phyloP scores from a whole-genome alignment of 2,888 invertebrate genomes.

The Daptonema setosum region DNA sequence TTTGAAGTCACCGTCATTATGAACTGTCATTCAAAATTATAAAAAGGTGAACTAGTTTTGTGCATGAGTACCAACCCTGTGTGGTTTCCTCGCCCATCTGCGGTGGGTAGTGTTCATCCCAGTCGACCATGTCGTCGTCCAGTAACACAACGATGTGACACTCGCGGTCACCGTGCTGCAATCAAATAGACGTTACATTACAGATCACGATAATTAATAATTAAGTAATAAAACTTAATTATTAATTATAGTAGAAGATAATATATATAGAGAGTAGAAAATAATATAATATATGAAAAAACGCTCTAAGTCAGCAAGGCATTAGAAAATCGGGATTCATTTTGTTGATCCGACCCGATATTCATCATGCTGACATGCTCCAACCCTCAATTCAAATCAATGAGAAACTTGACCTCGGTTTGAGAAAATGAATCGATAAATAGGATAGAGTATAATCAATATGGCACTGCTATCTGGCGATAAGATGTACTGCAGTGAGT shows the following conservation, averaged over 20 bases:
- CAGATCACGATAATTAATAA: neutral
- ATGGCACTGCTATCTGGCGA: no score
- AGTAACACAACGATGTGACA: slow-evolving; percentile 85
- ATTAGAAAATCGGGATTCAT: no score
- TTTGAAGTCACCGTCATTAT: neutral
- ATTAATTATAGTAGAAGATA: neutral
- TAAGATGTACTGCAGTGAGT: no score
- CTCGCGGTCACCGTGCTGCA: slow-evolving; percentile 72
- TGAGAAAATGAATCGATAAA: no score
- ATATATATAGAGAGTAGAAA: neutral
- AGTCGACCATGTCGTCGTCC: slow-evolving; percentile 84
- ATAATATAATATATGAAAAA: no score
- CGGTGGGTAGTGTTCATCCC: slow-evolving; percentile 97
- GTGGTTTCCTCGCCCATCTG: slow-evolving; percentile 92
- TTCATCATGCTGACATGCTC: no score
- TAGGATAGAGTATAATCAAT: no score
- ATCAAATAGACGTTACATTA: neutral
- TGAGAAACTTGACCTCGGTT: no score
- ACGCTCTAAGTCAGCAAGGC: no score
- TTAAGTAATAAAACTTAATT: no score
- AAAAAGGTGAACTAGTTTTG: neutral
- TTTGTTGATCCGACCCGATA: no score
- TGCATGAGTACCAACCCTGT: slow-evolving; percentile 44
- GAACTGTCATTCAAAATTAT: neutral
- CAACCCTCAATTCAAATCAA: neutral